Evolutionary conservation across 2,888 invertebrate genomes (phyloP).

Genomic region (Rosalia funebris): DNA sequence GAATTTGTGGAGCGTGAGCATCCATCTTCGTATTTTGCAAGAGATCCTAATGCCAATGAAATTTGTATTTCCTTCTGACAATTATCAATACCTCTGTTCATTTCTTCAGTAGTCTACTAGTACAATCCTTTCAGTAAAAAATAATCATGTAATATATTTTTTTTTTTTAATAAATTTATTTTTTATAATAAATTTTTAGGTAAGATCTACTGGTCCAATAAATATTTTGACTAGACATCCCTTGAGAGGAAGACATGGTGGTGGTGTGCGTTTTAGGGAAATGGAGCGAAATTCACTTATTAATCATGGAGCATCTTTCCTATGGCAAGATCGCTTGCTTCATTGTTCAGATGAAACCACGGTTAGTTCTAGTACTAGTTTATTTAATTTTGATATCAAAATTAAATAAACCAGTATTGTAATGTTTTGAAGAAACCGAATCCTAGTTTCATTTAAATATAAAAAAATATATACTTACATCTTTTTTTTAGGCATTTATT

Average conservation of each 20-base stretch:
- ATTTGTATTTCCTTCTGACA: too few relatives aligned
- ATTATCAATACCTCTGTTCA: too few relatives aligned
- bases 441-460: too few relatives aligned
- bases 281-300: conserved; percentile 99
- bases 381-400: too few relatives aligned
- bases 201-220: conserved; percentile 91
- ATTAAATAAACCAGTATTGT: too few relatives aligned
- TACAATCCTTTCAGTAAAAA: too few relatives aligned
- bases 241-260: conserved; percentile 90
- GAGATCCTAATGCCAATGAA: conserved; percentile 72
- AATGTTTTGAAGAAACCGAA: too few relatives aligned
- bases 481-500: conserved; percentile 69
- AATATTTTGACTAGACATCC: conserved; percentile 96
- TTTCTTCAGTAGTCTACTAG: too few relatives aligned
- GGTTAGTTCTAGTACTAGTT: too few relatives aligned
- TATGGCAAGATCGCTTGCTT: conserved; percentile 92
- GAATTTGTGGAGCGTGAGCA: conserved; percentile 81
- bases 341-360: conserved; percentile 91
- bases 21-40: conserved; percentile 74
- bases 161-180: too few relatives aligned
- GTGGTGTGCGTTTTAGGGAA: conserved; percentile 95
- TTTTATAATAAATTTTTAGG: conserved; percentile 54
- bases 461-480: too few relatives aligned
- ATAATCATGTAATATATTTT: too few relatives aligned
- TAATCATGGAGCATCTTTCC: conserved; percentile 91